Conservation (phyloP, 2,888 invertebrate genomes). For the Toxonevra muliebris region DNA sequence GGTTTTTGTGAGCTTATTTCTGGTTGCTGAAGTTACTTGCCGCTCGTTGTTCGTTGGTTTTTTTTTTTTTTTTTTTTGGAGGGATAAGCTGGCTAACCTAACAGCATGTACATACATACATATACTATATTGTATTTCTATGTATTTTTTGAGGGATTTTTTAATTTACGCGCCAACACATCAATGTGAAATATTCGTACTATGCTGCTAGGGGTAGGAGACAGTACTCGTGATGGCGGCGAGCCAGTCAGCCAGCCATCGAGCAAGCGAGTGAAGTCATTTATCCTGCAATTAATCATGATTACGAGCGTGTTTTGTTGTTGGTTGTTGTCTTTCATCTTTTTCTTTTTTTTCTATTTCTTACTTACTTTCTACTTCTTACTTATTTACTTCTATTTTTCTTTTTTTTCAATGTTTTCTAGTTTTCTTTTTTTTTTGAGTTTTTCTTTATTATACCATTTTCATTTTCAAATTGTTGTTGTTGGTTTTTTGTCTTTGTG, state of each 20-base stretch:
- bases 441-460: slow-evolving; percentile 34
- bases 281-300: slow-evolving; percentile 64
- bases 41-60: too few species aligned
- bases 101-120: neutral
- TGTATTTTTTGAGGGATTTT: slow-evolving; percentile 31
- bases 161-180: slow-evolving; percentile 47
- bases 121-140: too few species aligned
- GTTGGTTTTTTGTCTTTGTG: slow-evolving; percentile 15
- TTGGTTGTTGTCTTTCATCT: slow-evolving; percentile 32
- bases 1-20: slow-evolving; percentile 9
- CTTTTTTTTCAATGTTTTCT: slow-evolving; percentile 30
- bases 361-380: slow-evolving; percentile 37
- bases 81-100: too few species aligned
- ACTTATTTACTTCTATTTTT: slow-evolving; percentile 35
- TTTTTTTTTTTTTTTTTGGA: too few species aligned
- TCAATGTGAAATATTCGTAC: slow-evolving; percentile 21
- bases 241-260: slow-evolving; percentile 1
- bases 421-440: slow-evolving; percentile 32
- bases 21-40: too few species aligned
- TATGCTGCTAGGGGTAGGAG: neutral
- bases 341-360: slow-evolving; percentile 31
- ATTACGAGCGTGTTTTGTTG: slow-evolving; percentile 52
- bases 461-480: slow-evolving; percentile 34
- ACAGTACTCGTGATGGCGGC: neutral
- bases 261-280: slow-evolving; percentile 47